phyloP scores from a whole-genome alignment of 2,113 vertebrate species.

The Psilopsiagon aymara region DNA sequence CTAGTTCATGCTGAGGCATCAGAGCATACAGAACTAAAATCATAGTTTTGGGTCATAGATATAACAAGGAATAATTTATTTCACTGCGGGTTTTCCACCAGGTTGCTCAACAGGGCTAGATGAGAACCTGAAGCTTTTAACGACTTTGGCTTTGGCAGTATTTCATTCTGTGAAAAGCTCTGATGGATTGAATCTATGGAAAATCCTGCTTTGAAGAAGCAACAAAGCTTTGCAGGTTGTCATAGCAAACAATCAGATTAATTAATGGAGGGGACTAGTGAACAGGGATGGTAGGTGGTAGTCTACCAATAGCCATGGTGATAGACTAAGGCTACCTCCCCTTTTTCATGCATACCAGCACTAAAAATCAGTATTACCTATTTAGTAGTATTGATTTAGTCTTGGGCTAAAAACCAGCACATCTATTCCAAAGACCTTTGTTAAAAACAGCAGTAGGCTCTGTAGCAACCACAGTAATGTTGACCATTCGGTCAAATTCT shows the following conservation, averaged over 20 bases:
- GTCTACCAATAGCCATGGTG: not conserved
- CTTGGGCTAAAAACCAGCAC: not conserved
- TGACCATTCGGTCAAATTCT: not conserved
- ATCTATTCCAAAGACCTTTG: not conserved
- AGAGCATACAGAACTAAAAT: not conserved
- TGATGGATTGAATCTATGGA: not conserved
- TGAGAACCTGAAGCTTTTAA: not conserved
- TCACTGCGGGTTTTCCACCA: not conserved
- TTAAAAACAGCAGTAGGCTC: not conserved
- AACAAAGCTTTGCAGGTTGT: not conserved
- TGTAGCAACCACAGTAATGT: fast-evolving
- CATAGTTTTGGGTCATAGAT: not conserved
- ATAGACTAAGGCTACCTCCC: not conserved
- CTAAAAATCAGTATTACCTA: not conserved
- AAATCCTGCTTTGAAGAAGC: not conserved
- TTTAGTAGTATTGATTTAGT: not conserved
- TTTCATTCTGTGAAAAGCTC: not conserved
- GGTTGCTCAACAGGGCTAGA: not conserved
- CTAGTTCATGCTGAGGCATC: not conserved
- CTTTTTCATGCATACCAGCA: not conserved
- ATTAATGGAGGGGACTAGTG: not conserved
- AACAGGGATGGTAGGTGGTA: not conserved
- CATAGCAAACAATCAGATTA: not conserved
- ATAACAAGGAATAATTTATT: not conserved
- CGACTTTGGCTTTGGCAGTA: not conserved